phyloP scores from a whole-genome alignment of 2,888 invertebrate genomes.

The Incurvaria masculella region DNA sequence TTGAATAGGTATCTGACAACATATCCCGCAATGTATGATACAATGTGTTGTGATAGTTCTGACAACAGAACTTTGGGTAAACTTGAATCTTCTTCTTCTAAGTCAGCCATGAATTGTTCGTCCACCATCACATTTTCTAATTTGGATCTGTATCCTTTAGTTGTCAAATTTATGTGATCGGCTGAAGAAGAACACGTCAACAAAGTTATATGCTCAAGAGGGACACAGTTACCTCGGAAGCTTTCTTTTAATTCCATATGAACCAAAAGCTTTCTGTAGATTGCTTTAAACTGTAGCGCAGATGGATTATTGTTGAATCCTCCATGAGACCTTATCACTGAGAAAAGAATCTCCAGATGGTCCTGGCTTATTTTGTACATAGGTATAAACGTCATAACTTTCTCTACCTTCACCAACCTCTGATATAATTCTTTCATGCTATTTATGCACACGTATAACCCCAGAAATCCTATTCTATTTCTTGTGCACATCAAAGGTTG shows the following conservation, averaged over 20 bases:
- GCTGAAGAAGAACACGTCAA: constrained; percentile 11
- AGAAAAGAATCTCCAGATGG: constrained; percentile 13
- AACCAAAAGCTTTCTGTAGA: constrained; percentile 16
- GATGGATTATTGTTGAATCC: constrained; percentile 15
- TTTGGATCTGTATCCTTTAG: not conserved
- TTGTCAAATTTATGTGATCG: constrained; percentile 7
- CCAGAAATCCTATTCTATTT: not conserved
- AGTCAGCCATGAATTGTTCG: constrained; percentile 1
- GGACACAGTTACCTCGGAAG: constrained; percentile 8
- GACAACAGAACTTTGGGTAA: constrained; percentile 4
- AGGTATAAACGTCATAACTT: constrained; percentile 1
- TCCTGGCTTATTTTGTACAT: constrained; percentile 13
- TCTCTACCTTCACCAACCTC: not conserved
- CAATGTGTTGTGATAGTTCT: not conserved
- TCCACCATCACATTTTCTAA: not conserved
- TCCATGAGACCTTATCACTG: constrained; percentile 13
- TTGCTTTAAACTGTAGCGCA: constrained; percentile 13
- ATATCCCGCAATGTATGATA: constrained; percentile 8
- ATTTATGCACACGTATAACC: constrained; percentile 6
- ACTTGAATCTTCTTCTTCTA: constrained; percentile 9
- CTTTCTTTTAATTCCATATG: constrained; percentile 9
- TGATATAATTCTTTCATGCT: constrained; percentile 4
- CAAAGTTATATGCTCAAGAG: constrained; percentile 8
- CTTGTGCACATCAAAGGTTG: not conserved
- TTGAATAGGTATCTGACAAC: constrained; percentile 13